A percentile compares a stretch with the other conserved stretches of the same genome.
Conservation (phyloP, 2,113 vertebrate genomes). For the Gadus macrocephalus region DNA sequence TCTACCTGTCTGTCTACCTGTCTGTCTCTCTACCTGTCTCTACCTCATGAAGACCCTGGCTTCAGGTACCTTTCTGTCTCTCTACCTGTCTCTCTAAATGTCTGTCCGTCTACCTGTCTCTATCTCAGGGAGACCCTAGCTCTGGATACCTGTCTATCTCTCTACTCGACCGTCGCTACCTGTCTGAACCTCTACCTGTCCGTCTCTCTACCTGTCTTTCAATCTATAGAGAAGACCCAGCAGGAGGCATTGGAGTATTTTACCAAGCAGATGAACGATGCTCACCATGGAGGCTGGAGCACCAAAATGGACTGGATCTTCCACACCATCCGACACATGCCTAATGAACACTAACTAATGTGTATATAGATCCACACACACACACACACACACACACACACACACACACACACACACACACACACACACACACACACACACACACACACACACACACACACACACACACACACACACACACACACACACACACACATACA, state of each 20-base stretch:
- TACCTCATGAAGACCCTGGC: constrained; percentile 67
- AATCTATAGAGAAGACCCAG: constrained; percentile 55
- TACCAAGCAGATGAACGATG: constrained; percentile 79
- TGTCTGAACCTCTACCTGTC: neutral
- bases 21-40: too few relatives aligned
- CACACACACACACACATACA: constrained; percentile 4
- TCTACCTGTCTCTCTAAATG: neutral
- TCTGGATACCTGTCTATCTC: neutral
- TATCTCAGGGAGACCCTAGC: neutral
- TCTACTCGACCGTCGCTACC: neutral
- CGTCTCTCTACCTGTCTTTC: constrained; percentile 11
- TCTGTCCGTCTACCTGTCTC: neutral
- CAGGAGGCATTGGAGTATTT: constrained; percentile 77
- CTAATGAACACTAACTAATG: constrained; percentile 54
- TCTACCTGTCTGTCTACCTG: too few relatives aligned
- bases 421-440: neutral
- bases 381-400: neutral
- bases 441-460: constrained; percentile 6
- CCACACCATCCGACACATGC: constrained; percentile 77
- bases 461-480: neutral
- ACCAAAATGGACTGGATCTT: constrained; percentile 83
- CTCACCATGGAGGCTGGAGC: constrained; percentile 78
- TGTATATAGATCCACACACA: too few relatives aligned
- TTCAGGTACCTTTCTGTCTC: constrained; percentile 48
- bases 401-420: neutral